These are phyloP conservation scores for Tetheella fluctuosa DNA, from an alignment of 2,888 invertebrate species.

Conservation along the genomic window DNA sequence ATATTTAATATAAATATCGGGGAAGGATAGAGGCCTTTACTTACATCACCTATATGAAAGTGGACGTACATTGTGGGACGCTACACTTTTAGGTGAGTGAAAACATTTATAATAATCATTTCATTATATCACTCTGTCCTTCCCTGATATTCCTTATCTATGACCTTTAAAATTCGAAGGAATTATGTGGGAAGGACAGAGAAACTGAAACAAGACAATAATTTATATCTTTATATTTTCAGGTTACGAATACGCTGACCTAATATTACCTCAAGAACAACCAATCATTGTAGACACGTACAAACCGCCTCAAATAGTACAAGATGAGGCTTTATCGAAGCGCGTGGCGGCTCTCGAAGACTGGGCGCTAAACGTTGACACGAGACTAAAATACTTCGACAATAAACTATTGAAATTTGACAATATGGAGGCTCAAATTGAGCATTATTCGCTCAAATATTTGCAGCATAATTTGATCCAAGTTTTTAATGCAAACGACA, in stretches of 20 bases:
- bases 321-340: conserved; percentile 62
- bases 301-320: conserved; percentile 58
- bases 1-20: conserved; percentile 46
- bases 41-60: conserved; percentile 78
- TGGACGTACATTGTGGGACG: conserved; percentile 66
- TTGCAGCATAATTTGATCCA: conserved; percentile 82
- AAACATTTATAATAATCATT: conserved; percentile 48
- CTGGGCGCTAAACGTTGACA: conserved; percentile 79
- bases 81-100: conserved; percentile 81
- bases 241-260: conserved; percentile 66
- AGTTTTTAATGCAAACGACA: conserved; percentile 74
- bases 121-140: conserved; percentile 84
- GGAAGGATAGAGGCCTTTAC: conserved; percentile 80
- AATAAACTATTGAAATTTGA: conserved; percentile 79
- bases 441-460: conserved; percentile 80
- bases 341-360: conserved; percentile 70
- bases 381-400: conserved; percentile 82
- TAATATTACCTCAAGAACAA: conserved; percentile 44
- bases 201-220: conserved; percentile 30
- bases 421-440: conserved; percentile 74
- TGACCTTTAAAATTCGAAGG: conserved; percentile 32
- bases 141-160: conserved; percentile 74
- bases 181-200: conserved; percentile 80
- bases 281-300: conserved; percentile 55
- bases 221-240: conserved; percentile 38